Base-by-base conservation (phyloP, 2,888 invertebrate species). In the Pachycephus smyrnensis region DNA sequence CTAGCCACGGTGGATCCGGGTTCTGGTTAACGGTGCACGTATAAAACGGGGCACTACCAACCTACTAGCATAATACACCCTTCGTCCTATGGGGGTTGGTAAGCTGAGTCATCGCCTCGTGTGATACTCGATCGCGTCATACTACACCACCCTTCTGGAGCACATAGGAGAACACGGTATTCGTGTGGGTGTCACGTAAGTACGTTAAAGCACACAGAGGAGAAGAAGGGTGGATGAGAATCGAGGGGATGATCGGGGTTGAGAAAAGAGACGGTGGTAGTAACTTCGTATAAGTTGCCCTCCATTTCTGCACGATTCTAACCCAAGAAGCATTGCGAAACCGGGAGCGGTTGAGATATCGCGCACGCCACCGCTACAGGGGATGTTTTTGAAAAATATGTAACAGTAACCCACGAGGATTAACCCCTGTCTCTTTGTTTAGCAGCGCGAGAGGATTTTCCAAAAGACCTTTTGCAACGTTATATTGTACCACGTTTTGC, bases 281-380 rank as follows among this genome's bases (percentile, higher is more conserved):
- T 55, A 55, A 55, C 55, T 23, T 55, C 55, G 55, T 55, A 55
- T 1, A 55, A 55, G 23, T 94, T 94, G 97, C 95, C 0, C 98
- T 98, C 79, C 55, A 23, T 55, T 55, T 55, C 23, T 55, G 9
- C 55, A 55, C 23, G 55, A 55, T 55, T 55, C 55, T 9, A 23
- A 55, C 55, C 55, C 23, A 55, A 55, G 55, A 55, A 55, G 55
- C 55, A 23, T 55, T 55, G 55, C 55, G 55, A 55, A 23, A 55
- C 23, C 23, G 9, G 55, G 6, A 55, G 55, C 23, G 55, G 55
- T 23, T 55, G 55, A 55, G 55, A 55, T 55, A 55, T 55, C 55
- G 55, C 55, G 55, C 55, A 55, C 55, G 55, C 55, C 55, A 55
- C 55, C 55, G 55, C 55, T 55, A 6, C 40, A 23, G 40, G 40